A percentile compares a stretch with the other conserved stretches of the same genome.
Evolutionary conservation across 2,888 invertebrate species (phyloP).

Genomic region (Ischnura elegans): DNA sequence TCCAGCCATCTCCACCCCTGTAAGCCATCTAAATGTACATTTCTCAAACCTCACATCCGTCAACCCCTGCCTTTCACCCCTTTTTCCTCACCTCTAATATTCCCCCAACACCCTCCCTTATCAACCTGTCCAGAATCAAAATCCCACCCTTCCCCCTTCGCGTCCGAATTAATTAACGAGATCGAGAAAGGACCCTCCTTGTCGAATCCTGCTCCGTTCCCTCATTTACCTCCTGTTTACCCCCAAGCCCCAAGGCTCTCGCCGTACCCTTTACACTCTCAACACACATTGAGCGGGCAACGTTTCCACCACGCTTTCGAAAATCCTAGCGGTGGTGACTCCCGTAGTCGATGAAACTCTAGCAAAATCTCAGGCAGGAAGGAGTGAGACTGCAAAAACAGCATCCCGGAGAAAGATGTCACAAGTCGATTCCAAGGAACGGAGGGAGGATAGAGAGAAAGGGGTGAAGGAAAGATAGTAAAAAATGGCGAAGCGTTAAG

Average conservation of each 20-base stretch:
- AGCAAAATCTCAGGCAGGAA: too few relatives aligned
- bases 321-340: too few relatives aligned
- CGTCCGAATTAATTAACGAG: conserved; percentile 58
- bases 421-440: neutral
- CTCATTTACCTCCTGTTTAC: conserved; percentile 41
- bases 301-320: too few relatives aligned
- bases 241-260: too few relatives aligned
- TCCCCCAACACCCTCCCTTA: neutral
- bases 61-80: neutral
- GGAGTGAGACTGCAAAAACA: neutral
- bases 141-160: neutral
- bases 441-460: neutral
- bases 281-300: too few relatives aligned
- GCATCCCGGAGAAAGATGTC: neutral
- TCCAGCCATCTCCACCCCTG: neutral
- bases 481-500: too few relatives aligned
- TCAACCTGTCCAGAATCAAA: neutral
- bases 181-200: conserved; percentile 45
- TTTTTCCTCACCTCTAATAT: neutral
- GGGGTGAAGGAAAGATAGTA: neutral
- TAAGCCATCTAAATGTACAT: neutral
- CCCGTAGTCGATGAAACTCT: too few relatives aligned
- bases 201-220: conserved; percentile 10
- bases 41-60: neutral
- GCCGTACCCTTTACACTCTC: neutral